Evolutionary conservation across 2,888 invertebrate species (phyloP).

Genomic region (Julus scanicus): DNA sequence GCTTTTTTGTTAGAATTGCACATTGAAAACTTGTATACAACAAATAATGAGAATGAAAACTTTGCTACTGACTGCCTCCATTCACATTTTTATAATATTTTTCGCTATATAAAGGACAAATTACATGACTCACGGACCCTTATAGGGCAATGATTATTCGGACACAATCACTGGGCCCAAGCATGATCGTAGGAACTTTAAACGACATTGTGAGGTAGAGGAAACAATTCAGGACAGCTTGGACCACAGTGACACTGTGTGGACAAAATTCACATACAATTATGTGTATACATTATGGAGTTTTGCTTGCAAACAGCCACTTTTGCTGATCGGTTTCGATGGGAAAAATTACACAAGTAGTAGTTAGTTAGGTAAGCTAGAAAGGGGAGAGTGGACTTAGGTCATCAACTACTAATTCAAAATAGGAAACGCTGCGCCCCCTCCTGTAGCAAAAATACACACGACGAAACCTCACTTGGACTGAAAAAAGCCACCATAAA

Average conservation of each 20-base stretch:
- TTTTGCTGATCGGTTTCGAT: slow-evolving; percentile 42
- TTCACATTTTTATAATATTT: slow-evolving; percentile 56
- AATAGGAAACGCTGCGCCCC: slow-evolving; percentile 48
- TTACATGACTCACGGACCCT: slow-evolving; percentile 55
- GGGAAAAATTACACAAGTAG: slow-evolving; percentile 43
- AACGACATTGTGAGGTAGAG: slow-evolving; percentile 57
- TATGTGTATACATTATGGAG: slow-evolving; percentile 50
- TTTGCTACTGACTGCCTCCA: slow-evolving; percentile 55
- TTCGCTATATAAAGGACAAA: slow-evolving; percentile 55
- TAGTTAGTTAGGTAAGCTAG: slow-evolving; percentile 37
- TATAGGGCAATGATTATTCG: slow-evolving; percentile 55
- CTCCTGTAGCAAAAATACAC: slow-evolving; percentile 52
- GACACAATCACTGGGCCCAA: slow-evolving; percentile 56
- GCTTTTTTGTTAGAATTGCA: slow-evolving; percentile 55
- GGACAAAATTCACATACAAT: slow-evolving; percentile 51
- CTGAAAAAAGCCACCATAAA: slow-evolving; percentile 32
- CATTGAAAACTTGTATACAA: slow-evolving; percentile 57
- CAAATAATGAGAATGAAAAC: slow-evolving; percentile 57
- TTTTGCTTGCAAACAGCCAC: slow-evolving; percentile 48
- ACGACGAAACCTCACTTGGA: slow-evolving; percentile 48
- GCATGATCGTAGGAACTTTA: slow-evolving; percentile 53
- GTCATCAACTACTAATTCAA: slow-evolving; percentile 29
- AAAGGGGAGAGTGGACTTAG: not conserved
- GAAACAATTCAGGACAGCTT: slow-evolving; percentile 57
- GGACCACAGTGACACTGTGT: slow-evolving; percentile 54